Base-by-base conservation (phyloP, 2,888 invertebrate species). In the Pseudococcus jackbeardsleyi region DNA sequence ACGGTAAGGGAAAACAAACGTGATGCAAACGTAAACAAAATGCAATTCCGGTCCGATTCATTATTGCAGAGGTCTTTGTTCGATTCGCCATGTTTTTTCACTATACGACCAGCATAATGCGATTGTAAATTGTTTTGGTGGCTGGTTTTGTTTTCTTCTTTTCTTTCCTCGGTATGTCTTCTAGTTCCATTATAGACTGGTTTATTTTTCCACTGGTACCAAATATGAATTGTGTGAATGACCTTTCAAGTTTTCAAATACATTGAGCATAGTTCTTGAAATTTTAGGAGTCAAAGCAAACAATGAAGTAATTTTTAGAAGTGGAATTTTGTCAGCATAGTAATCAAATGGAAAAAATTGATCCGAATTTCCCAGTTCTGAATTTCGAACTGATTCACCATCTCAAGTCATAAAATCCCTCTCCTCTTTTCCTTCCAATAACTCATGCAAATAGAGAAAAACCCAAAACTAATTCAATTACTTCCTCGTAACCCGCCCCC, bases 1-100 rank as follows among this genome's bases (percentile, higher is more conserved):
- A 22, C 12, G 26, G 12, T 33, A 42, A 6, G 72, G 72, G 17
- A 82, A 82, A 42, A 82, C 79, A 46, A 82, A 82, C 79, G 79
- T 82, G 79, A 82, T 82, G 79, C 79, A 82, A 82, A 82, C 79
- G 79, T 82, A 82, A 82, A 82, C 79, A 46, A 82, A 82, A 82
- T 19, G n/a, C 79, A 82, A 82, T 82, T 82, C 79, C 79, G 79
- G 79, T 82, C 19, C 19, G 46, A 82, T 19, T 33, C 77, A 17
- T n/a, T 42, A 39, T n/a, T 1, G 17, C 8, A 12, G 26, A 26
- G 77, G 77, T 39, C 33, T 68, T 72, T 33, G 39, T 33, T 72
- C 72, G 12, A 72, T 26, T 72, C n/a, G 79, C 19, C 46, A 82
- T 42, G n/a, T 64, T 64, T 64, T 59, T 9, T 7, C 19, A 22